A percentile compares a stretch with the other conserved stretches of the same genome.
phyloP scores from a whole-genome alignment of 2,888 invertebrate species.

The Microplitis manilae region DNA sequence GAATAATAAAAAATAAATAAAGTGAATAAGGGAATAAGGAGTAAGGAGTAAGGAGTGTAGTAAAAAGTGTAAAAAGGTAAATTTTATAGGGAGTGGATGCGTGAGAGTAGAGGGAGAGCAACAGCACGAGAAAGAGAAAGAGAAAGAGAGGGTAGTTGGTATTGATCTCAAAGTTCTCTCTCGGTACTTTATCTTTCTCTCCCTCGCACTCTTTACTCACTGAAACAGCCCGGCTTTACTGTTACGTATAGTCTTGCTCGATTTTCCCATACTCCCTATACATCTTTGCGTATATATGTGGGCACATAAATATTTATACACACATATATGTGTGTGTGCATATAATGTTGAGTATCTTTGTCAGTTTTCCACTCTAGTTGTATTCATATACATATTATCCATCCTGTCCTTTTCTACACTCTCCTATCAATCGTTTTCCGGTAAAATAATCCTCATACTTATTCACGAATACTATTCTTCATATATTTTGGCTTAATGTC shows the following conservation, averaged over 20 bases:
- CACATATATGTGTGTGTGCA: not conserved
- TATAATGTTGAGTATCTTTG: not conserved
- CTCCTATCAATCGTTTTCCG: slow-evolving; percentile 5
- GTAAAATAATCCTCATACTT: not conserved
- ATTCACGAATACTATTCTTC: slow-evolving; percentile 16
- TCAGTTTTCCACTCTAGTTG: not conserved
- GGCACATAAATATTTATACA: not conserved
- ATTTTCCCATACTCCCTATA: slow-evolving; percentile 15
- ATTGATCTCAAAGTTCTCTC: slow-evolving; percentile 46
- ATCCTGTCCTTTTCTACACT: not conserved
- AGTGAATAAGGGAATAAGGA: slow-evolving; percentile 33
- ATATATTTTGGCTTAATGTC: not conserved
- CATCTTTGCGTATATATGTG: not conserved
- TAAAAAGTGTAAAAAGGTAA: slow-evolving; percentile 36
- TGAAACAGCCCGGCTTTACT: slow-evolving; percentile 53
- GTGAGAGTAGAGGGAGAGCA: slow-evolving; percentile 17
- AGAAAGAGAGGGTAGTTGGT: slow-evolving; percentile 47
- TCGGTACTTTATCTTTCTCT: slow-evolving; percentile 25
- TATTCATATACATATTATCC: slow-evolving; percentile 1
- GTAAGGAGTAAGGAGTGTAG: slow-evolving; percentile 42
- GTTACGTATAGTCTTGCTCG: slow-evolving; percentile 33
- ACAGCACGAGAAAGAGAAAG: slow-evolving; percentile 26
- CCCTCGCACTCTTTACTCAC: slow-evolving; percentile 38
- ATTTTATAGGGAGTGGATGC: slow-evolving; percentile 25
- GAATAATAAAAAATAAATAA: not conserved